Evolutionary conservation across 92 coral and sea anemone genomes (phyloP), one percentile per base, ranked within the genome.

Genomic region (Epizoanthus scotinus): DNA sequence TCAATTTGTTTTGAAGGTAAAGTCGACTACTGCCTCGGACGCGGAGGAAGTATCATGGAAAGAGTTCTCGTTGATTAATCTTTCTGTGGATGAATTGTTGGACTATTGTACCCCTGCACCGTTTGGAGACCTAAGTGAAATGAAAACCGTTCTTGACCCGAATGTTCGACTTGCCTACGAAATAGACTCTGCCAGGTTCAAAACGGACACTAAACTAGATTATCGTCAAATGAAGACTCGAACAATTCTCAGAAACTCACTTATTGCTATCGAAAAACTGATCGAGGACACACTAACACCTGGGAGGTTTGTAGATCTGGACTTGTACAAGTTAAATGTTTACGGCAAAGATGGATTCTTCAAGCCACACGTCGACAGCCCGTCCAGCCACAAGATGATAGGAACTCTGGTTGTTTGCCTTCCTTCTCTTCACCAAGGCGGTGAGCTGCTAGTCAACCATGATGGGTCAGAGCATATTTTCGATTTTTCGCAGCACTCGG

Each of bases 131-230:
- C 25, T 87, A 36, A 83, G 70, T 25, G 78, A 70, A 61, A 83
- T 87, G 87, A 62, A 87, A 61, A 87, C 87, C 70, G 83, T 77
- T 59, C 69, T 83, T 63, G 82, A 87, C 42, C 49, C 87, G 22
- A 81, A 83, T 28, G 87, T 87, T 87, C 90, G 87, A 36, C 70
- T 87, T 58, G 90, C 87, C 31, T 53, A 87, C 69, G 87, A 73
- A 77, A 20, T 87, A 9, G 84, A 87, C 70, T 34, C 90, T 0
- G 88, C 53, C 71, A 70, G 85, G 67, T 83, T 87, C 81, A 29
- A 83, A 60, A 22, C 83, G n/a, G 77, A 55, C 12, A 47, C 52
- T 47, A 47, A 47, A 47, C 15, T 47, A 9, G 52, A 47, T 0
- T 47, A 15, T 14, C 59, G 54, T 52, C 55, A 70, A 40, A 38